Conservation (phyloP, 2,797 vertebrate species). For the Moxostoma hubbsi region DNA sequence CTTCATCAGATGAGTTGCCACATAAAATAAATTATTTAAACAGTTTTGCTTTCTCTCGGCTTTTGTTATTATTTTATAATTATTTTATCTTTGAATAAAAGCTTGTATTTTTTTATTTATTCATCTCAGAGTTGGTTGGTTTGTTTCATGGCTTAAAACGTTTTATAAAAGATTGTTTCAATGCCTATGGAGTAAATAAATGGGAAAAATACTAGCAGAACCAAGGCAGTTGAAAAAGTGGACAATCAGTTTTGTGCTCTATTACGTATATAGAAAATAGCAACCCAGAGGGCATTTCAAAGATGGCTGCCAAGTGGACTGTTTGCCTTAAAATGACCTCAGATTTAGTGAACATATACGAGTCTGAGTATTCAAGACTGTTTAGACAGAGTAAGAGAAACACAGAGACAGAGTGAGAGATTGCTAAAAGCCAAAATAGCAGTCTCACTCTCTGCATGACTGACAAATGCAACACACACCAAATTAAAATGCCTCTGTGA, state of each 20-base stretch:
- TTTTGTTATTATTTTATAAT: too few species aligned
- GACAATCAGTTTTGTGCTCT: background rate
- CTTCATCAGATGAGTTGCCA: too few species aligned
- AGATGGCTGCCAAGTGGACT: background rate
- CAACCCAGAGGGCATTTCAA: background rate
- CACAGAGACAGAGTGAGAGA: slow-evolving; percentile 13
- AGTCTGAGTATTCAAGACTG: background rate
- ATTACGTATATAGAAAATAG: background rate
- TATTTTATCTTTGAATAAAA: too few species aligned
- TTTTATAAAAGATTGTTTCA: too few species aligned
- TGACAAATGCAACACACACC: slow-evolving; percentile 50
- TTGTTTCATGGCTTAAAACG: too few species aligned
- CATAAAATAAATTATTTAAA: too few species aligned
- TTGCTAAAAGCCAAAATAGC: slow-evolving; percentile 23
- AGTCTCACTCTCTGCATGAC: slow-evolving; percentile 41
- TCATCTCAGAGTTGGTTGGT: too few species aligned
- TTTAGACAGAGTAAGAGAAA: background rate
- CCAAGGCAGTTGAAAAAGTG: background rate
- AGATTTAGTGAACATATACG: background rate
- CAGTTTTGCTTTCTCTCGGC: too few species aligned
- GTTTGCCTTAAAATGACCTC: too few species aligned
- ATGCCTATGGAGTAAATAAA: too few species aligned
- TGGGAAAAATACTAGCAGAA: too few species aligned
- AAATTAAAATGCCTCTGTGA: slow-evolving; percentile 54
- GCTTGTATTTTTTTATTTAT: too few species aligned